A percentile compares a stretch with the other conserved stretches of the same genome.
phyloP scores from a whole-genome alignment of 2,797 vertebrate genomes.

The Sitta carolinensis region DNA sequence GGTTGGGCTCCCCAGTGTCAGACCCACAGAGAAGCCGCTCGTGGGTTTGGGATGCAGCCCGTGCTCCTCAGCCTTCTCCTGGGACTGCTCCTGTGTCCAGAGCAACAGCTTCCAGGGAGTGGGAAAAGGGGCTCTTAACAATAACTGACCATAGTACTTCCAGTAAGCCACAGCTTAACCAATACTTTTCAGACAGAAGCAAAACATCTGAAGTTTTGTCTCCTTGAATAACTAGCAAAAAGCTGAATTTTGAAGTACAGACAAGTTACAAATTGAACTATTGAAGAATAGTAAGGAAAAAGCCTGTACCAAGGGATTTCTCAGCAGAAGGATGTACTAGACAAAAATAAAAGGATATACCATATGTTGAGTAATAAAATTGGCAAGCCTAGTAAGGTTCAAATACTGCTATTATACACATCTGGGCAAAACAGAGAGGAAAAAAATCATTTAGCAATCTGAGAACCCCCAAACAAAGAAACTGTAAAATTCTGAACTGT shows the following conservation, averaged over 20 bases:
- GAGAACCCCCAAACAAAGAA: slow-evolving; percentile 78
- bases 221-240: neutral
- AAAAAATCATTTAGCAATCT: slow-evolving; percentile 78
- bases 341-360: slow-evolving; percentile 64
- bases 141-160: neutral
- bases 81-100: neutral
- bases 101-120: neutral
- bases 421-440: slow-evolving; percentile 52
- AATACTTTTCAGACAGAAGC: neutral
- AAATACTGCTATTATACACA: slow-evolving; percentile 66
- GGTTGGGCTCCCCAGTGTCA: neutral
- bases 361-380: slow-evolving; percentile 69
- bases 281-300: slow-evolving; percentile 14
- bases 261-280: neutral
- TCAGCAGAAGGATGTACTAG: slow-evolving; percentile 34
- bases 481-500: slow-evolving; percentile 76
- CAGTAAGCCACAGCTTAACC: slow-evolving; percentile 18
- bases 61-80: neutral
- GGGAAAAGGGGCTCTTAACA: neutral
- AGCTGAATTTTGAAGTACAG: neutral
- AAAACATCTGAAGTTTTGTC: slow-evolving; percentile 20
- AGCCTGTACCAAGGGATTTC: neutral
- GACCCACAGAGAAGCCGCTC: fast-evolving
- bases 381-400: slow-evolving; percentile 64
- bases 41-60: fast-evolving